These are phyloP conservation scores for Myiothlypis chrysogaster DNA, from an alignment of 2,797 vertebrate species.

Conservation along the genomic window DNA sequence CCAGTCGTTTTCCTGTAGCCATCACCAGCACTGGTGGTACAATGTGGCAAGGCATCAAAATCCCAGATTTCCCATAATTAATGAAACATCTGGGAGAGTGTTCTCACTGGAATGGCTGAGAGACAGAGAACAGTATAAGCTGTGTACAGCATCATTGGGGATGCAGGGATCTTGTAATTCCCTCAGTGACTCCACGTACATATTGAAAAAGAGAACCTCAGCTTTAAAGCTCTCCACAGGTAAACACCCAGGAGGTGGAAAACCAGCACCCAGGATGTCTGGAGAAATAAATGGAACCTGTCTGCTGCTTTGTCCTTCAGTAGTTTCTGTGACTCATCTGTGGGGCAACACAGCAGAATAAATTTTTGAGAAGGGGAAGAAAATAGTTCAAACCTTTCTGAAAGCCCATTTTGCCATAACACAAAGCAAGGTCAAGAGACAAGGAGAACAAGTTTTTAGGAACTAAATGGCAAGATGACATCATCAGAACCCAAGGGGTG, in stretches of 20 bases:
- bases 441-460: neutral
- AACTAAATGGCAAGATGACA: neutral
- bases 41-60: neutral
- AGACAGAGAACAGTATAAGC: neutral
- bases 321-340: neutral
- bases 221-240: neutral
- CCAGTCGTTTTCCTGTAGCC: neutral
- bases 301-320: neutral
- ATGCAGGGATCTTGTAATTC: neutral
- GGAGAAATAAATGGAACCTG: neutral
- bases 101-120: neutral
- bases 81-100: neutral
- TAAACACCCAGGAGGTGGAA: neutral
- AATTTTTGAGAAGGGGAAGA: neutral
- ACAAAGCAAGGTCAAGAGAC: neutral
- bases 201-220: neutral
- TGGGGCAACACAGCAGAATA: neutral
- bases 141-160: accelerated
- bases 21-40: neutral
- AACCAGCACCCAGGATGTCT: accelerated
- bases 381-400: neutral
- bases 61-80: neutral
- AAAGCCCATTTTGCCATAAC: neutral
- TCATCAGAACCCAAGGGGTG: neutral
- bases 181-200: neutral